Base-by-base conservation (phyloP, 2,888 invertebrate species). In the Drosophila hamatofila region DNA sequence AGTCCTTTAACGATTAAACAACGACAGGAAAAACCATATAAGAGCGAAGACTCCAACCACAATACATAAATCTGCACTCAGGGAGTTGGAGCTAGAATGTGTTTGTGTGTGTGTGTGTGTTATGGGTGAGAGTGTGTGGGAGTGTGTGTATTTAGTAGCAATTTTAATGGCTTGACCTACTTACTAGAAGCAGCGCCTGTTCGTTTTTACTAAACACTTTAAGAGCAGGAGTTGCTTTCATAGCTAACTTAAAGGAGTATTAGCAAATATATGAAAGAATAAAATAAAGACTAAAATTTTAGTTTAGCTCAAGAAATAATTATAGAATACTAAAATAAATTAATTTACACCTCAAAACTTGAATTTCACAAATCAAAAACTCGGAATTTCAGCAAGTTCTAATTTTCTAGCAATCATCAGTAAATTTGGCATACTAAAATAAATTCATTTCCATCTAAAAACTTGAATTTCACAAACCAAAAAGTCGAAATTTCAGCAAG, bases 81-180 rank as follows among this genome's bases (percentile, higher is more conserved):
- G 27, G 18, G 56, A 44, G 81, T 44, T 14, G 33, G 60, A 57
- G 30, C 18, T 18, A 48, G n/a, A 5, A 27, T 52, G 5, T 23
- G 18, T 39, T 23, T 25, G 59, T 48, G 46, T 55, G 39, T 44
- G 55, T 46, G 25, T 48, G 27, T 52, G 30, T 11, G 33, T n/a
- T 33, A 11, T 33, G 37, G 33, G 33, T 8, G 8, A 9, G 9
- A 3, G 52, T 55, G 54, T 55, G 46, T 66, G 51, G 52, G 51
- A 30, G 27, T 21, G 55, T 69, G 65, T 63, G 57, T 72, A 60
- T 33, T 51, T 62, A 49, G 81, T 82, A 64, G 76, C 74, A 70
- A 74, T 84, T 89, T 87, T 87, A 87, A 81, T 89, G 88, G 84
- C 62, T 61, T 84, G 83, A 84, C 84, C 89, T 81, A 84, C 74